Conservation (phyloP, 2,888 invertebrate genomes). For the Archaeoteleia sp. region DNA sequence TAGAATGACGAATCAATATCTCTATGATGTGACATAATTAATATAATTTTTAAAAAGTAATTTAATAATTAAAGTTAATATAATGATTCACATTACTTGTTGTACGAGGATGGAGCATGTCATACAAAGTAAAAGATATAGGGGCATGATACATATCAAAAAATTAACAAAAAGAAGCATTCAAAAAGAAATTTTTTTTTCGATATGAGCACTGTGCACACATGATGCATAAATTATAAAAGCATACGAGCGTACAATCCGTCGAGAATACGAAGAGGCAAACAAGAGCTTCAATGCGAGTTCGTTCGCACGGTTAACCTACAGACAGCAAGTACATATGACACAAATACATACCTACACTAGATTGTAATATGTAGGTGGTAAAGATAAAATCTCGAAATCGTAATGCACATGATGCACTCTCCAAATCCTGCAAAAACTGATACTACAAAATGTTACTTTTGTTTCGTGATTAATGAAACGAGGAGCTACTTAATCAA, state of each 20-base stretch:
- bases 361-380: slow-evolving; percentile 22
- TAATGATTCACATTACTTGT: too few species aligned
- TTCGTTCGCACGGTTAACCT: slow-evolving; percentile 42
- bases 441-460: slow-evolving; percentile 5
- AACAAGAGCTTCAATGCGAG: slow-evolving; percentile 44
- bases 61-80: too few species aligned
- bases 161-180: too few species aligned
- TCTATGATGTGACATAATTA: too few species aligned
- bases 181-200: slow-evolving; percentile 23
- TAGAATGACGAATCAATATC: too few species aligned
- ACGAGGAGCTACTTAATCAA: too few species aligned
- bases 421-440: slow-evolving; percentile 4
- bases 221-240: slow-evolving; percentile 47
- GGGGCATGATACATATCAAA: too few species aligned
- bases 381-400: slow-evolving; percentile 28
- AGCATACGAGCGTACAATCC: slow-evolving; percentile 40
- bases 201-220: slow-evolving; percentile 39
- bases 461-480: too few species aligned
- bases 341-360: slow-evolving; percentile 33
- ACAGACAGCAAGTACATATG: slow-evolving; percentile 19
- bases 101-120: too few species aligned
- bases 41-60: too few species aligned
- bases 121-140: too few species aligned
- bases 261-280: slow-evolving; percentile 42
- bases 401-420: slow-evolving; percentile 19